Conservation (phyloP, 2,113 vertebrate species). For the Tapirus terrestris region DNA sequence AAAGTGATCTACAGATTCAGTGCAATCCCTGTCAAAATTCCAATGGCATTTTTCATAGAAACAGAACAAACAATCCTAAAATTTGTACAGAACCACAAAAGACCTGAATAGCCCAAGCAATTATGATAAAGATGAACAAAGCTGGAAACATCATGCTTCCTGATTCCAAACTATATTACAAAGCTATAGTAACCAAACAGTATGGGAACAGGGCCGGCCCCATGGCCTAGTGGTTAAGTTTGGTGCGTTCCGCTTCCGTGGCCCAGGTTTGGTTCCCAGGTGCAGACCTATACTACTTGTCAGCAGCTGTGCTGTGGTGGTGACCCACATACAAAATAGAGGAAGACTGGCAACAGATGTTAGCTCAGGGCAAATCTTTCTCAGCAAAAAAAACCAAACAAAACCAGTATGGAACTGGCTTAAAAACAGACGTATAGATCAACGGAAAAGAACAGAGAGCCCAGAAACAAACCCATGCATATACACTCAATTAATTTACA, state of each 20-base stretch:
- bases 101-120: background rate
- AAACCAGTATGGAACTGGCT: background rate
- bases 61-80: background rate
- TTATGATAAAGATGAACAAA: background rate
- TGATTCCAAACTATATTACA: background rate
- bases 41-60: background rate
- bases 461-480: background rate
- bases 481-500: background rate
- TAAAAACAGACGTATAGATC: background rate
- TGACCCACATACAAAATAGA: too few species aligned
- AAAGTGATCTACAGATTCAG: background rate
- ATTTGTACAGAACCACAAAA: background rate
- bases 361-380: too few species aligned
- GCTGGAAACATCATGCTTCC: background rate
- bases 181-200: background rate
- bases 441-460: background rate
- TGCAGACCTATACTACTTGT: too few species aligned
- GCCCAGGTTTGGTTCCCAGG: too few species aligned
- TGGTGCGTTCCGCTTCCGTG: too few species aligned
- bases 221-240: too few species aligned
- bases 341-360: too few species aligned
- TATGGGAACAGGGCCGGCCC: background rate
- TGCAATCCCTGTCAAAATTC: background rate
- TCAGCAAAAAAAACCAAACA: too few species aligned
- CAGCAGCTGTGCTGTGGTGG: too few species aligned